These are phyloP conservation scores for Drosophila arawakana DNA, from an alignment of 1,140 invertebrate genomes.

Conservation along the genomic window DNA sequence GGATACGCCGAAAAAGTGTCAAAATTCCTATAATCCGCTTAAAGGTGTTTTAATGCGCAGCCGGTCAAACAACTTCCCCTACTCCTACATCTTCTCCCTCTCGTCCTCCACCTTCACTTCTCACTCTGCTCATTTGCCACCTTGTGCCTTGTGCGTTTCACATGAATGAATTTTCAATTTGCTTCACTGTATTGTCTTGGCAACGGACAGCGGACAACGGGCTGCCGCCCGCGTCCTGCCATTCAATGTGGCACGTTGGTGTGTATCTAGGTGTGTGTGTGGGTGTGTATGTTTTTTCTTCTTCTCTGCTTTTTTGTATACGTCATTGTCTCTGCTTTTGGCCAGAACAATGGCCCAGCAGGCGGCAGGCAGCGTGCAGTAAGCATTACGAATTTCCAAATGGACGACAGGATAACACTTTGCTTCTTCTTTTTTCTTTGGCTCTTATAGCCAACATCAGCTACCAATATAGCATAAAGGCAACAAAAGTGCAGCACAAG, in stretches of 20 bases:
- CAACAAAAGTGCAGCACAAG: slow-evolving; percentile 31
- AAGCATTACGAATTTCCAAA: slow-evolving; percentile 44
- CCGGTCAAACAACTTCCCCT: slow-evolving; percentile 43
- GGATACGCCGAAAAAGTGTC: slow-evolving; percentile 81
- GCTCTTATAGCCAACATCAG: slow-evolving; percentile 5
- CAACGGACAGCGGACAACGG: slow-evolving; percentile 46
- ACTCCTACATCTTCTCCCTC: slow-evolving; percentile 38
- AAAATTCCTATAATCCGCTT: slow-evolving; percentile 82
- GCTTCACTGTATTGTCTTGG: slow-evolving; percentile 78
- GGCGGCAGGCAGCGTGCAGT: slow-evolving; percentile 35
- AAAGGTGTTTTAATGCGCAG: slow-evolving; percentile 79
- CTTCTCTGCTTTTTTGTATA: slow-evolving; percentile 57
- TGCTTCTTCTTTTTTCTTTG: slow-evolving; percentile 10
- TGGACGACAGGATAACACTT: slow-evolving; percentile 45
- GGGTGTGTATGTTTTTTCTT: slow-evolving; percentile 8
- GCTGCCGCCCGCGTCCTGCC: slow-evolving; percentile 73
- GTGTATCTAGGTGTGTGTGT: slow-evolving; percentile 20
- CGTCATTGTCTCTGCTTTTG: slow-evolving; percentile 74
- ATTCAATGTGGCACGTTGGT: slow-evolving; percentile 74
- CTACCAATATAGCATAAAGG: slow-evolving; percentile 31
- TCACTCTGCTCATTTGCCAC: slow-evolving; percentile 22
- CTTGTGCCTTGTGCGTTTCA: slow-evolving; percentile 59
- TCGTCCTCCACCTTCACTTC: slow-evolving; percentile 1
- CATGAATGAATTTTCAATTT: slow-evolving; percentile 83
- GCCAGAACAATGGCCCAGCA: slow-evolving; percentile 45